Evolutionary conservation across 1,140 invertebrate genomes (phyloP), one percentile per base, ranked within the genome.

Genomic region (Brachionus paranguensis): DNA sequence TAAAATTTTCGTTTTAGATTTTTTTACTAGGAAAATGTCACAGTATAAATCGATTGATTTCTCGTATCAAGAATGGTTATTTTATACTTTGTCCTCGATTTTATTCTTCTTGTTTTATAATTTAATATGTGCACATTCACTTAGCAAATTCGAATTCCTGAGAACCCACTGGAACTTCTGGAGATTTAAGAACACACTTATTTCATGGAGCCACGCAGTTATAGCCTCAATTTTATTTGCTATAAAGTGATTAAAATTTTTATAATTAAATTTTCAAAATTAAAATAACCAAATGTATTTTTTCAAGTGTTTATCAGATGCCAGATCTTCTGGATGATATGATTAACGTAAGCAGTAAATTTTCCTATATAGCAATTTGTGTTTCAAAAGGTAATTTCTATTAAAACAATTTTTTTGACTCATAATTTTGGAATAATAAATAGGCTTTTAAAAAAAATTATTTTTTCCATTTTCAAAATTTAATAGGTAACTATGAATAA

Each of bases 151-250:
- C 10, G 78, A 81, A 29, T 81, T 64, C 29, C 53, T 81, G 2
- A 60, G 43, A 20, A 45, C 78, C n/a, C 78, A 81, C 41, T 60
- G 64, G 78, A 81, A 81, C 43, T 81, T 64, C 64, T 81, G 78
- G 78, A 37, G 78, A 17, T 81, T 81, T 64, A 81, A 81, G 43
- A 81, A 81, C 41, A 81, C 64, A 20, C 64, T 81, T 68, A 64
- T 81, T 41, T 81, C 78, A 37, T 81, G 78, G 78, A 81, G 20
- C 17, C 78, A 81, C 37, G 53, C 78, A 6, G 60, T 65, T 24
- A n/a, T 81, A 20, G 78, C 78, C 24, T 81, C 78, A 11, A 45
- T 47, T 27, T 20, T 81, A 60, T 33, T 60, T 27, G 12, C 37
- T 41, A 27, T 64, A 0, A 81, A 81, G 78, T 81, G 24, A 72